phyloP scores from a whole-genome alignment of 2,888 invertebrate genomes.

The Meloe dianella region DNA sequence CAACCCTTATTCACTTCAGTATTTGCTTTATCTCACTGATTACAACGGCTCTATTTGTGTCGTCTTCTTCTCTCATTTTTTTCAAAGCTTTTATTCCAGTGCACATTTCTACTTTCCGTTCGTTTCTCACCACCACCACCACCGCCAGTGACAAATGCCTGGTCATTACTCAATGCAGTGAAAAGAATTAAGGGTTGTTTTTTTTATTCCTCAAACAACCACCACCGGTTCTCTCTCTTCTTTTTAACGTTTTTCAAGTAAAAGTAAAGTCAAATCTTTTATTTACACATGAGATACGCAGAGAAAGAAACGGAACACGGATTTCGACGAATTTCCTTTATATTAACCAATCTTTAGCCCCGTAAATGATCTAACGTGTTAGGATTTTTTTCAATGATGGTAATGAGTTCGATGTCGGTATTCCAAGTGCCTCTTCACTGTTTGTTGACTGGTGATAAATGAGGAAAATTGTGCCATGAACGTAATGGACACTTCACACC shows the following conservation, averaged over 20 bases:
- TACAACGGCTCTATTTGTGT: constrained; percentile 3
- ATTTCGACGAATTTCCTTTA: constrained; percentile 14
- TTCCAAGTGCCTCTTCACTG: not conserved
- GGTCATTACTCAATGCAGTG: constrained; percentile 37
- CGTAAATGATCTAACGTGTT: not conserved
- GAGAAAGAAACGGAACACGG: constrained; percentile 29
- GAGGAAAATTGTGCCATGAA: constrained; percentile 13
- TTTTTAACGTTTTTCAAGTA: not conserved
- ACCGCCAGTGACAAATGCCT: constrained; percentile 39
- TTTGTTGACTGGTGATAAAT: constrained; percentile 8
- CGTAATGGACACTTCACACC: constrained; percentile 11
- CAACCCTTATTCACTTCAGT: not conserved
- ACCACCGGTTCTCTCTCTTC: constrained; percentile 32
- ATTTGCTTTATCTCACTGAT: not conserved
- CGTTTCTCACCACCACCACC: constrained; percentile 27
- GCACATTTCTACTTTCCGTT: constrained; percentile 19
- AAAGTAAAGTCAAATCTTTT: constrained; percentile 40
- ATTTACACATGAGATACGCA: constrained; percentile 40
- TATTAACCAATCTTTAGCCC: constrained; percentile 6
- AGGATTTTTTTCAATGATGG: not conserved
- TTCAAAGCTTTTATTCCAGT: not conserved
- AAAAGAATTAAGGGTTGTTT: constrained; percentile 31
- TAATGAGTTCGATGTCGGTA: not conserved
- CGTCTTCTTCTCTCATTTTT: not conserved
- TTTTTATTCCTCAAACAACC: not conserved